Evolutionary conservation across 2,113 vertebrate species (phyloP).

Genomic region (Promerops cafer): DNA sequence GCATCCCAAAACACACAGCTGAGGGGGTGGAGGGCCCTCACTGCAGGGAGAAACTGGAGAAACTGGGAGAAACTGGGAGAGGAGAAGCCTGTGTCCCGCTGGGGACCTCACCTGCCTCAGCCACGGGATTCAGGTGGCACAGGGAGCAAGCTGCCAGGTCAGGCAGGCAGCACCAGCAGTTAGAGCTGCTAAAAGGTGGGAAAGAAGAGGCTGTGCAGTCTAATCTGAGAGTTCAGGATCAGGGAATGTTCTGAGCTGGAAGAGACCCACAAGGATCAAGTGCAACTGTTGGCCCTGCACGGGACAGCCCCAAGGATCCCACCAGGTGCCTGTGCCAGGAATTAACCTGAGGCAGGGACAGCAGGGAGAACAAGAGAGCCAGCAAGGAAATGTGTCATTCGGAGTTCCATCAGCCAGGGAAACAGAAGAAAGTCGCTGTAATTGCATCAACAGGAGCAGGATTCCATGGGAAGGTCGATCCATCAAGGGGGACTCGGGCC

Average conservation of each 20-base stretch:
- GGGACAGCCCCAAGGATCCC: neutral
- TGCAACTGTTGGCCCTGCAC: rapidly evolving
- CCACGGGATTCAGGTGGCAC: rapidly evolving
- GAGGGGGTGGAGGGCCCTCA: rapidly evolving
- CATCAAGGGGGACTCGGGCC: neutral
- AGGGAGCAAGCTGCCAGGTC: neutral
- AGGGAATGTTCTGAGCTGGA: neutral
- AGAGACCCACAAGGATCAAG: neutral
- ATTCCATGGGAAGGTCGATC: neutral
- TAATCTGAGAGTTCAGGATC: neutral
- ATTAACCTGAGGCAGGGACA: neutral
- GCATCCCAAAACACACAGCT: neutral
- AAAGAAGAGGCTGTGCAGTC: neutral
- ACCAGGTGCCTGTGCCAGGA: neutral
- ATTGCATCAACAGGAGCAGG: neutral
- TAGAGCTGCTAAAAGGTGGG: neutral
- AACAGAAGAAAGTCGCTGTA: neutral
- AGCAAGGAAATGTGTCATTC: neutral
- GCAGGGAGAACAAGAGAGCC: neutral
- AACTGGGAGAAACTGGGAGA: neutral
- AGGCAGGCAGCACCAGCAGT: neutral
- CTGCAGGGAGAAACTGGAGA: neutral
- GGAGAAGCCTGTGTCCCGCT: rapidly evolving
- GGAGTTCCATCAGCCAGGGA: neutral
- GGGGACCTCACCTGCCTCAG: neutral